Conservation (phyloP, 2,113 vertebrate species). For the Crocuta crocuta region DNA sequence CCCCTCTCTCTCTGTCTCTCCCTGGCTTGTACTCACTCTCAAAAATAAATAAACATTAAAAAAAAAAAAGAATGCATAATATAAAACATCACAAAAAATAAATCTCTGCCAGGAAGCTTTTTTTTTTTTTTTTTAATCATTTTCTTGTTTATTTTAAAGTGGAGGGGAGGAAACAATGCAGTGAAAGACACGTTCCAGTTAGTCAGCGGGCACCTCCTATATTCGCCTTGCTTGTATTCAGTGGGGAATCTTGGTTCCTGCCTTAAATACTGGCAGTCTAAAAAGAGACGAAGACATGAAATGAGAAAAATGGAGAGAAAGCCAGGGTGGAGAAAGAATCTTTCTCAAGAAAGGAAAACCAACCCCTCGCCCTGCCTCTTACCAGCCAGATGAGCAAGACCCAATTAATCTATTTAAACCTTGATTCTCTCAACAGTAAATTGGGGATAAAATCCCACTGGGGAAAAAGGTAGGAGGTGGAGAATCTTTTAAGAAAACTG, state of each 20-base stretch:
- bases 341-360: not conserved
- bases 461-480: not conserved
- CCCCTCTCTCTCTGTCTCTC: too few relatives aligned
- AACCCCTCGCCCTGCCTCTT: not conserved
- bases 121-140: not conserved
- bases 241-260: not conserved
- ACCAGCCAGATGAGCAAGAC: too few relatives aligned
- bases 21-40: not conserved
- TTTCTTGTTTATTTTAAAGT: not conserved
- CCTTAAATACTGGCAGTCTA: not conserved
- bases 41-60: not conserved
- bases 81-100: not conserved
- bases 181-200: not conserved
- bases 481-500: not conserved
- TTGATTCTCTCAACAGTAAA: not conserved
- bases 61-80: not conserved
- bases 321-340: not conserved
- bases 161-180: not conserved
- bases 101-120: not conserved
- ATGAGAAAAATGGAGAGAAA: not conserved
- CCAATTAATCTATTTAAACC: not conserved
- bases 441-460: not conserved
- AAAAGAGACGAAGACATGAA: not conserved
- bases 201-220: not conserved
- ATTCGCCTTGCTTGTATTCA: not conserved